Evolutionary conservation across 2,797 vertebrate species (phyloP).

Genomic region (Spea hammondii): DNA sequence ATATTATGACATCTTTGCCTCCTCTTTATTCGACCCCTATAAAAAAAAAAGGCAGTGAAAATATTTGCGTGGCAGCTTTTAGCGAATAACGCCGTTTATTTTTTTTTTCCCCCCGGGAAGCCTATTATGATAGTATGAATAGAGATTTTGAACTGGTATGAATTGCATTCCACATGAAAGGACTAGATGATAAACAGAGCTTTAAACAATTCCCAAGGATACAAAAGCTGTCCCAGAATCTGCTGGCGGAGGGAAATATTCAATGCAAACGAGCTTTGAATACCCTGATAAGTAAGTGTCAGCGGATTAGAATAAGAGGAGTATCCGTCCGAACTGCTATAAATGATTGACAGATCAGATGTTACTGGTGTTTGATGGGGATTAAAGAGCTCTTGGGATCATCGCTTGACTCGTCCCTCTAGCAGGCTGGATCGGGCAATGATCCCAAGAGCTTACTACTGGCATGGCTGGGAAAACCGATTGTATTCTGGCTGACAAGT

Average conservation of each 20-base stretch:
- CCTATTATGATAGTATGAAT: constrained; percentile 19
- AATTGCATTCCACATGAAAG: constrained; percentile 15
- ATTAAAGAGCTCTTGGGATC: neutral
- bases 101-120: constrained; percentile 19
- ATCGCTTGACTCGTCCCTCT: too few relatives aligned
- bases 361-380: neutral
- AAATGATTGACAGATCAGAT: neutral
- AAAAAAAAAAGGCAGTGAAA: constrained; percentile 2
- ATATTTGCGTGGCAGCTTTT: constrained; percentile 18
- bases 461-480: neutral
- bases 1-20: constrained; percentile 2
- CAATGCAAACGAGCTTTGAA: neutral
- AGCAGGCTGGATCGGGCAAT: neutral
- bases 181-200: constrained; percentile 12
- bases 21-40: neutral
- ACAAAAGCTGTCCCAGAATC: neutral
- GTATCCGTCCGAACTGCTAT: neutral
- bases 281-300: constrained; percentile 21
- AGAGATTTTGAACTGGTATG: constrained; percentile 25
- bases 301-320: neutral
- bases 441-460: constrained; percentile 6
- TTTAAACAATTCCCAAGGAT: constrained; percentile 26
- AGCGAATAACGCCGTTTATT: constrained; percentile 17
- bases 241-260: constrained; percentile 9
- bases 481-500: neutral